Evolutionary conservation across 2,888 invertebrate genomes (phyloP), one percentile per base, ranked within the genome.

Genomic region (Pseudeuparius sepicola): DNA sequence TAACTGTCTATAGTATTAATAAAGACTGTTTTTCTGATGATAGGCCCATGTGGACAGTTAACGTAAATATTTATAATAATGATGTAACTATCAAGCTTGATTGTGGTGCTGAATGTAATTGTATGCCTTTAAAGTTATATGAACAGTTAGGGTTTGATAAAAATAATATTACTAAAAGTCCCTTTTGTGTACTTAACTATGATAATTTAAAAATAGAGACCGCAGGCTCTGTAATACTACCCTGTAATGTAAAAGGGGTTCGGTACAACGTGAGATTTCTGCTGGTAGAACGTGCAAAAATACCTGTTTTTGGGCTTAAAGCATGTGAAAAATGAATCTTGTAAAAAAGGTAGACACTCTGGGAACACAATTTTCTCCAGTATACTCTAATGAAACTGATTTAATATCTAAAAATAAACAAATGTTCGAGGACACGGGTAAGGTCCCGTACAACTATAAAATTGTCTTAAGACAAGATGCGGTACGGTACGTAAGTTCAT

Each of bases 61-160:
- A 39, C n/a, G 27, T 32, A 17, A 11, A 10, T 26, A 42, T 37
- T 18, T 37, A 39, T 39, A 39, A 31, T 12, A 18, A 25, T 28
- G 24, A 23, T 16, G 16, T 31, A n/a, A 23, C 4, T 12, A 37
- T 39, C 13, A 39, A 43, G 17, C 12, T 42, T 14, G 34, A 42
- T 25, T 42, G 31, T 23, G 42, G 40, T n/a, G 42, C 41, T 28
- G 33, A 23, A 17, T 44, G 37, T 37, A 42, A 42, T 18, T 40
- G 40, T 15, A n/a, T 41, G 12, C 27, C 39, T 2, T 2, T 40
- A 1, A 36, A 31, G 10, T n/a, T 36, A 4, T 32, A 36, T 31
- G 31, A 31, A 9, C 29, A 33, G 9, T 18, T 41, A n/a, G 39
- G 36, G 3, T 39, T 41, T 37, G 36, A 37, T 32, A 37, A 42